A percentile compares a stretch with the other conserved stretches of the same genome.
phyloP scores from a whole-genome alignment of 2,797 vertebrate species.

The Trichosurus vulpecula region DNA sequence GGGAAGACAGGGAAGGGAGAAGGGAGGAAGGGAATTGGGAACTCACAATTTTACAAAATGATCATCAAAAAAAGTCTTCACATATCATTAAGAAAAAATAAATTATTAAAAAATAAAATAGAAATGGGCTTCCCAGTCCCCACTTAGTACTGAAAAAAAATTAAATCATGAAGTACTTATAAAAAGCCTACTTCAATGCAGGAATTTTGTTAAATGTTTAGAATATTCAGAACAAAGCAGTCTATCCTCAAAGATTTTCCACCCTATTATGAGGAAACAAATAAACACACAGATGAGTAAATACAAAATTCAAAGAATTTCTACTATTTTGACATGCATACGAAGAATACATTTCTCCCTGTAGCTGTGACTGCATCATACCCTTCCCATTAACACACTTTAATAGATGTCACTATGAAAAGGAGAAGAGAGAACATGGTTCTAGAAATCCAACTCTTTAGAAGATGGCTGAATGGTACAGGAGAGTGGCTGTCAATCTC shows the following conservation, averaged over 20 bases:
- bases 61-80: no score
- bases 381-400: neutral
- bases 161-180: no score
- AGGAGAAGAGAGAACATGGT: neutral
- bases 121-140: no score
- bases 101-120: no score
- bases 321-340: neutral
- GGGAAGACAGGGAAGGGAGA: neutral
- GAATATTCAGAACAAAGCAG: neutral
- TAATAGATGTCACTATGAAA: neutral
- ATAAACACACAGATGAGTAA: neutral
- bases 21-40: neutral
- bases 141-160: no score
- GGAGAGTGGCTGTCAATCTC: neutral
- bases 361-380: neutral
- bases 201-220: neutral
- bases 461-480: neutral
- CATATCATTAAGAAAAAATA: no score
- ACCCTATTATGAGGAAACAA: neutral
- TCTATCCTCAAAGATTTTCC: neutral
- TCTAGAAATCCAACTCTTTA: neutral
- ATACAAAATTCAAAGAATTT: neutral
- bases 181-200: neutral
- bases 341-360: neutral
- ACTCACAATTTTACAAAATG: neutral